These are phyloP conservation scores for Heliconius charithonia DNA, from an alignment of 2,888 invertebrate genomes.

Conservation along the genomic window DNA sequence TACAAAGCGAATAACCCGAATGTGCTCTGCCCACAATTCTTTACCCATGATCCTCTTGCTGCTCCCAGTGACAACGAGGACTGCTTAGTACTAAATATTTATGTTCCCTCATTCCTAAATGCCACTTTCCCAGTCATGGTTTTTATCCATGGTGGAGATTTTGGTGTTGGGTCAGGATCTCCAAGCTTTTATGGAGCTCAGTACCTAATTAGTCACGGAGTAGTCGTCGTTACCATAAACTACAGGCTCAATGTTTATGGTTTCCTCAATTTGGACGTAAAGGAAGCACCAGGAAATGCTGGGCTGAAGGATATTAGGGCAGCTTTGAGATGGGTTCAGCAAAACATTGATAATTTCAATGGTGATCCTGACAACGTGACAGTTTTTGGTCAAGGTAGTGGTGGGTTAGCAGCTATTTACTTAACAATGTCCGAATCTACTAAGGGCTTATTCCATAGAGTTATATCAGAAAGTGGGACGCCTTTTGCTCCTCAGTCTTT, in stretches of 20 bases:
- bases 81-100: constrained; percentile 76
- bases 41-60: constrained; percentile 68
- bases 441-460: constrained; percentile 70
- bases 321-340: constrained; percentile 73
- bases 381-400: constrained; percentile 77
- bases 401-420: constrained; percentile 73
- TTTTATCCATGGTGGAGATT: constrained; percentile 80
- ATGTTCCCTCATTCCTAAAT: constrained; percentile 62
- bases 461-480: constrained; percentile 75
- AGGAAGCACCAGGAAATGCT: constrained; percentile 77
- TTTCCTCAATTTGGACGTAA: constrained; percentile 70
- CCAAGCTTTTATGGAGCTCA: constrained; percentile 75
- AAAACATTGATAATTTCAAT: constrained; percentile 69
- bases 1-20: constrained; percentile 70
- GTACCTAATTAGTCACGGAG: constrained; percentile 71
- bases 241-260: constrained; percentile 79
- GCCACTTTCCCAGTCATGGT: constrained; percentile 72
- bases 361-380: constrained; percentile 76
- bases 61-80: constrained; percentile 76
- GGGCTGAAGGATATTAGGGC: constrained; percentile 77
- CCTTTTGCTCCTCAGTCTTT: constrained; percentile 70
- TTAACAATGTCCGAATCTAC: constrained; percentile 71
- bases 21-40: constrained; percentile 73
- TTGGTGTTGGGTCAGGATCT: constrained; percentile 74
- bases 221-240: constrained; percentile 78